These are phyloP conservation scores for Chondrosia reniformis DNA, from an alignment of 37 sponge, comb jelly and placozoan genomes.

Conservation along the genomic window DNA sequence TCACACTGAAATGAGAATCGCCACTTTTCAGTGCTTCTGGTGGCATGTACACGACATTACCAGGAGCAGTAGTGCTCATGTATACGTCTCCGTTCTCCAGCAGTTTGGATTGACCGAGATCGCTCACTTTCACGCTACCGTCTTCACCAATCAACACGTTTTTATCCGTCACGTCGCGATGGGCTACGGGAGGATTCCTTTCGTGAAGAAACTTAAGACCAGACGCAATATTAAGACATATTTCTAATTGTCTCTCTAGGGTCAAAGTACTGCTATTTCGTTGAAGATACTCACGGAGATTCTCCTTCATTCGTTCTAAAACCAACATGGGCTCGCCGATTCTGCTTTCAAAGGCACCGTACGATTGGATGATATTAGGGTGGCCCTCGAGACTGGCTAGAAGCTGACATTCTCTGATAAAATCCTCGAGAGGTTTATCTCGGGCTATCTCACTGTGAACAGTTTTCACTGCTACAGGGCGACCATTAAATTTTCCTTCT, in stretches of 20 bases:
- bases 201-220: neutral
- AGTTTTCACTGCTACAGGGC: neutral
- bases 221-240: neutral
- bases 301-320: neutral
- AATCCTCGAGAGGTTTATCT: neutral
- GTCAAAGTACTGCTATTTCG: neutral
- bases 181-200: neutral
- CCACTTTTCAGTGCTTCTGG: neutral
- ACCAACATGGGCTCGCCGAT: neutral
- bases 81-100: neutral
- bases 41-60: neutral
- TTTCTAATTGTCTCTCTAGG: neutral
- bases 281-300: neutral
- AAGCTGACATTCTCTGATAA: neutral
- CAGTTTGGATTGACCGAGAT: slow-evolving; percentile 3
- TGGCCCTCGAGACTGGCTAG: neutral
- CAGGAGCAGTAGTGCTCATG: neutral
- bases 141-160: neutral
- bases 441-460: neutral
- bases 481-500: neutral
- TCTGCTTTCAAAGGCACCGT: neutral
- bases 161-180: slow-evolving; percentile 3
- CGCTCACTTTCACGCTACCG: neutral
- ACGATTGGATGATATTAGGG: neutral
- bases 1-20: neutral